Base-by-base conservation (phyloP, 1,140 invertebrate species). In the Aradophagus sp. region DNA sequence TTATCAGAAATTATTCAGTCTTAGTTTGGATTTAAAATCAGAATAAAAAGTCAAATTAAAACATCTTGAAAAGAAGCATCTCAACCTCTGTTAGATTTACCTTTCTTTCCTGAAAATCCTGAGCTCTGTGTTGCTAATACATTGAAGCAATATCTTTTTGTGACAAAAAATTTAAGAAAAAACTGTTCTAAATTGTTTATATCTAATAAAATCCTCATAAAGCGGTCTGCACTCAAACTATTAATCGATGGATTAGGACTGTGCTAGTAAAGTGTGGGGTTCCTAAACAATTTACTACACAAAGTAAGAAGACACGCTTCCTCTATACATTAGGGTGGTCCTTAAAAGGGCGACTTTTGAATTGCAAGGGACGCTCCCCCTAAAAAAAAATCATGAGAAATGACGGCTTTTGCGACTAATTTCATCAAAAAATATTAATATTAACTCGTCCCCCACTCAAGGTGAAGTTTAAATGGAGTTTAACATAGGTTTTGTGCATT, bases 61-160 rank as follows among this genome's bases (percentile, higher is more conserved):
- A 61, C 39, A 0, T 69, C 55, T 0, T 17, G 27, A 20, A n/a
- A 19, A 17, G 66, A 56, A 1, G 14, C n/a, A 0, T 32, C 0
- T 17, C 53, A 68, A 14, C 65, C 65, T 1, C 19, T 59, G 10
- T 38, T 59, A 14, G 4, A 38, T 6, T 13, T 68, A 19, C 55
- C 55, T 0, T 26, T 39, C 23, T 27, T 61, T 53, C 53, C 15
- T 55, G 55, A 7, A 1, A 26, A 15, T 5, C 8, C n/a, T n/a
- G n/a, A n/a, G n/a, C n/a, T 67, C 20, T 67, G 55, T 35, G 4
- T 48, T 11, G 47, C 56, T 1, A 6, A 1, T 1, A 61, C 48
- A 17, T 17, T 67, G 27, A 13, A 61, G 3, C 6, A 17, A 11
- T 53, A 68, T 34, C n/a, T 55, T 16, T 4, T 3, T 8, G 12